Percentiles rank a stretch among this genome's conserved stretches.
Conservation (phyloP, 2,113 vertebrate genomes). For the Riparia riparia region DNA sequence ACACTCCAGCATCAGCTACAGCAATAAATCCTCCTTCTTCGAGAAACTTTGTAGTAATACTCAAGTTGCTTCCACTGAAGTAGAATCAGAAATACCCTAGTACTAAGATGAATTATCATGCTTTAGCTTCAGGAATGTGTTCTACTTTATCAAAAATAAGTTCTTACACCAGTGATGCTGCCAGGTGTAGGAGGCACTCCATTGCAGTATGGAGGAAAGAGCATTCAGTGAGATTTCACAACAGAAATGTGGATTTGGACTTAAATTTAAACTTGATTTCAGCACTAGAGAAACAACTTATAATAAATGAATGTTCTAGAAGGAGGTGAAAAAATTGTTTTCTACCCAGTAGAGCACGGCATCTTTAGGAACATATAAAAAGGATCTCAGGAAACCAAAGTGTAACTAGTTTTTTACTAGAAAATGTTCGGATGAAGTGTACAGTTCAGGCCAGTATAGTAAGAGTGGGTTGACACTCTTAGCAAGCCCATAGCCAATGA, state of each 20-base stretch:
- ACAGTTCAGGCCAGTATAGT: neutral
- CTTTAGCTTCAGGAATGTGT: neutral
- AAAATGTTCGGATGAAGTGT: neutral
- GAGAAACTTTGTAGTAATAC: neutral
- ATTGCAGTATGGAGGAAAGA: neutral
- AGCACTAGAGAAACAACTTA: neutral
- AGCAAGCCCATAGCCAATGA: neutral
- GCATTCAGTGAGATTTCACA: neutral
- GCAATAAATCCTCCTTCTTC: neutral
- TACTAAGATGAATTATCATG: neutral
- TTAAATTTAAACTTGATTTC: neutral
- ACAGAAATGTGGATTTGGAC: neutral
- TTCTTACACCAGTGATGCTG: neutral
- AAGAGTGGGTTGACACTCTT: neutral
- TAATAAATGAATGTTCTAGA: neutral
- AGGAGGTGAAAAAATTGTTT: neutral
- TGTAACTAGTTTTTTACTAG: neutral
- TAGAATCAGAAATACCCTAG: neutral
- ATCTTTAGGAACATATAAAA: neutral
- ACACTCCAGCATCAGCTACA: neutral
- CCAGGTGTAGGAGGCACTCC: neutral
- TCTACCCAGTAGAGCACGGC: fast-evolving
- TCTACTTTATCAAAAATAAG: neutral
- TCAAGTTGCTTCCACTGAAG: neutral
- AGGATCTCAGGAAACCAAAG: neutral